A percentile compares a stretch with the other conserved stretches of the same genome.
Evolutionary conservation across 2,888 invertebrate genomes (phyloP).

Genomic region (Archaeoteleia sp.): DNA sequence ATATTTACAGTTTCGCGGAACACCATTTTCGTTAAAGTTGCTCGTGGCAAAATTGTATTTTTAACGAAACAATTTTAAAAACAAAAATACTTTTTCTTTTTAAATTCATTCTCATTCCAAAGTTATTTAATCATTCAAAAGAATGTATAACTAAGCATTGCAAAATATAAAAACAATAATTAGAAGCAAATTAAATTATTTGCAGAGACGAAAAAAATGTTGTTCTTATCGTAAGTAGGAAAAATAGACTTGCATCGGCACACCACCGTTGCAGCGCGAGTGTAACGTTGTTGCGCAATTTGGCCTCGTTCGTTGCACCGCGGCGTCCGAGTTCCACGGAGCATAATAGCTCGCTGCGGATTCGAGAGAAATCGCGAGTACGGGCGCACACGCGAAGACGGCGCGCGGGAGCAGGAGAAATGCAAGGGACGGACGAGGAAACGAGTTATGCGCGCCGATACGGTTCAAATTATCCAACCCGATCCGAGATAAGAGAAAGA

Average conservation of each 20-base stretch:
- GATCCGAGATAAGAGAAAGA: slow-evolving; percentile 1
- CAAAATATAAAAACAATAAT: too few species aligned
- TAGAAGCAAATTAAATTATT: too few species aligned
- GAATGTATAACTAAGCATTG: too few species aligned
- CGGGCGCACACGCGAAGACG: slow-evolving; percentile 14
- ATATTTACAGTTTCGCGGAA: too few species aligned
- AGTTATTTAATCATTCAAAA: too few species aligned
- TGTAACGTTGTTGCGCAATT: slow-evolving; percentile 44
- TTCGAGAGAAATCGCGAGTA: slow-evolving; percentile 33
- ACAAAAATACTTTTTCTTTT: too few species aligned
- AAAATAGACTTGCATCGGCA: slow-evolving; percentile 26
- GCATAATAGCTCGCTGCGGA: slow-evolving; percentile 36
- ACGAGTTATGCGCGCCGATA: slow-evolving; percentile 9
- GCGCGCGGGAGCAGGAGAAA: background rate
- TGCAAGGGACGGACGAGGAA: background rate
- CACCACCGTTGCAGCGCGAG: slow-evolving; percentile 40
- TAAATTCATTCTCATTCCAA: too few species aligned
- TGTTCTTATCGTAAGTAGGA: slow-evolving; percentile 13
- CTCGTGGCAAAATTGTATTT: too few species aligned
- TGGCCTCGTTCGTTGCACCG: slow-evolving; percentile 44
- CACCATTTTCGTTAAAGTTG: too few species aligned
- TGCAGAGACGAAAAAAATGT: background rate
- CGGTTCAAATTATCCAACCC: slow-evolving; percentile 6
- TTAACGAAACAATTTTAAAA: too few species aligned
- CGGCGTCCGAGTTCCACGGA: slow-evolving; percentile 31